phyloP scores from a whole-genome alignment of 2,113 vertebrate genomes.

The Phocoena phocoena region DNA sequence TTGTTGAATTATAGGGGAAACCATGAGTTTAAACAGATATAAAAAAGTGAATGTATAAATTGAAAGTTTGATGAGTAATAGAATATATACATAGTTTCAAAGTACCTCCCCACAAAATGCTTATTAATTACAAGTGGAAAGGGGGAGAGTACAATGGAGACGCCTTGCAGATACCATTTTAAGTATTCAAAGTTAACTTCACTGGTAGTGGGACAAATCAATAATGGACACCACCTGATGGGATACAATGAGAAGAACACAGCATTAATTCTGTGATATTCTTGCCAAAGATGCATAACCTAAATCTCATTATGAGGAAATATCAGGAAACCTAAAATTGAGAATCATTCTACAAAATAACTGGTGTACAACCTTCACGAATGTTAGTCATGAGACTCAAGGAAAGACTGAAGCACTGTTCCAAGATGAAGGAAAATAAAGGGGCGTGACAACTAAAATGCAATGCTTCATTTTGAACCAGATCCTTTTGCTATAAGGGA shows the following conservation, averaged over 20 bases:
- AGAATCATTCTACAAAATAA: conserved; percentile 30
- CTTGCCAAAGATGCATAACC: not conserved
- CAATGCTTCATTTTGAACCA: conserved; percentile 6
- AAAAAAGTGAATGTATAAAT: not conserved
- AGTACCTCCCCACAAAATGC: not conserved
- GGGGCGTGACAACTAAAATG: not conserved
- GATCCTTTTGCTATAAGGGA: conserved; percentile 10
- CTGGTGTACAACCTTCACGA: not conserved
- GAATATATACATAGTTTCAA: conserved; percentile 12
- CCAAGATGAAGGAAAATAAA: not conserved
- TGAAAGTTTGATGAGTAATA: not conserved
- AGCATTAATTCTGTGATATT: not conserved
- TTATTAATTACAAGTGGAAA: conserved; percentile 27
- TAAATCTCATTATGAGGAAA: not conserved
- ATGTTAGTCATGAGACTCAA: not conserved
- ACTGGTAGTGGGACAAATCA: not conserved
- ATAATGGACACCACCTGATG: not conserved
- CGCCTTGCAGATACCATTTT: not conserved
- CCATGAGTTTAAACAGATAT: not conserved
- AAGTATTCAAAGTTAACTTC: conserved; percentile 23
- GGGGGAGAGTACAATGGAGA: not conserved
- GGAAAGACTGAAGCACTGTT: not conserved
- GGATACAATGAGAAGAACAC: not conserved
- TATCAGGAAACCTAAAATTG: not conserved
- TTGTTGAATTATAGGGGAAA: not conserved